phyloP scores from a whole-genome alignment of 2,113 vertebrate genomes.

The Raja brachyura region DNA sequence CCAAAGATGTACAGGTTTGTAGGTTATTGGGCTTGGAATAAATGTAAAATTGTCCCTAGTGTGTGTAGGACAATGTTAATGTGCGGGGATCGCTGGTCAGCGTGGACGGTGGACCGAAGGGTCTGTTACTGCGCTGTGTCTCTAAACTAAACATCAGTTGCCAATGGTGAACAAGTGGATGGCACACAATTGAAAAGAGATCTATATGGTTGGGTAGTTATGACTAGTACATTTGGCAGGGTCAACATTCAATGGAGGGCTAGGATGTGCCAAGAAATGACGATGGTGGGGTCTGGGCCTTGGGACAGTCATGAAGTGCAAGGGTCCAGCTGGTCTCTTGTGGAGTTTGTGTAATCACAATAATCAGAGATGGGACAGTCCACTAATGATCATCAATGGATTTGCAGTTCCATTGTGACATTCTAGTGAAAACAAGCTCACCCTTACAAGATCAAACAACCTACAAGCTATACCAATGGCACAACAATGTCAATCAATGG shows the following conservation, averaged over 20 bases:
- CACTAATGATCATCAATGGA: neutral
- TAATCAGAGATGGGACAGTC: neutral
- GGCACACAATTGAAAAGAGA: constrained; percentile 15
- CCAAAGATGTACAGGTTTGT: too few relatives aligned
- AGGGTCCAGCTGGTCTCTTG: neutral
- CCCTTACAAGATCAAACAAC: neutral
- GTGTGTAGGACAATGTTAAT: too few relatives aligned
- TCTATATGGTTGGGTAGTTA: neutral
- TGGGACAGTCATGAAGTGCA: constrained; percentile 1
- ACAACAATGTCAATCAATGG: neutral
- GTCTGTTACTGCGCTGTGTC: too few relatives aligned
- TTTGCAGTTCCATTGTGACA: neutral
- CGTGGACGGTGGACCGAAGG: too few relatives aligned
- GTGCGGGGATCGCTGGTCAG: too few relatives aligned
- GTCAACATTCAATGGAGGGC: neutral
- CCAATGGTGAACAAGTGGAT: constrained; percentile 20
- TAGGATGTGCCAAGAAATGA: constrained; percentile 30
- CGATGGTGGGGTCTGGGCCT: neutral
- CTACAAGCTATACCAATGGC: neutral
- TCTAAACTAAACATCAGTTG: neutral
- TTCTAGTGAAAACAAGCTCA: neutral
- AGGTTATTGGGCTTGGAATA: too few relatives aligned
- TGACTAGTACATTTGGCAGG: neutral
- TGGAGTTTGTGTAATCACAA: neutral
- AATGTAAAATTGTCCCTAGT: too few relatives aligned